Evolutionary conservation across 2,113 vertebrate genomes (phyloP).

Genomic region (Phocoena phocoena): DNA sequence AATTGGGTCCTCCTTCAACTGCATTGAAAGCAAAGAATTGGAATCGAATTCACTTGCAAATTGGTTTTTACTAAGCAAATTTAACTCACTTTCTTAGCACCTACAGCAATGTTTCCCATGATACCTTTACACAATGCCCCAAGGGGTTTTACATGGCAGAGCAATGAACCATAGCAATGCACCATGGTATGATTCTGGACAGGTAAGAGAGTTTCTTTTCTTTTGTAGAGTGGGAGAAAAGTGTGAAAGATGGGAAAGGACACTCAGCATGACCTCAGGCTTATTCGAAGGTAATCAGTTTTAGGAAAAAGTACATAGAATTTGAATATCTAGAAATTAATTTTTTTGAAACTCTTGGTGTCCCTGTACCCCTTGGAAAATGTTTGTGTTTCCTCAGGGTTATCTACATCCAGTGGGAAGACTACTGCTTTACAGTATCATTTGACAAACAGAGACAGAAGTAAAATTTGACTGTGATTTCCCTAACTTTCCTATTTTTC

Average conservation of each 20-base stretch:
- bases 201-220: background rate
- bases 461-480: background rate
- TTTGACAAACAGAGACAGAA: background rate
- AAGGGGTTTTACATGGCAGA: background rate
- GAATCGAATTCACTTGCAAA: conserved; percentile 5
- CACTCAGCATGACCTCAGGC: background rate
- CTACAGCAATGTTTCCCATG: background rate
- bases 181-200: background rate
- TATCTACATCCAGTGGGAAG: background rate
- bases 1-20: background rate
- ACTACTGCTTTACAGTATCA: background rate
- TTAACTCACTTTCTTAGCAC: background rate
- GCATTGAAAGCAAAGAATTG: background rate
- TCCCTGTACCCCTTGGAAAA: background rate
- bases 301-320: background rate
- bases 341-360: background rate
- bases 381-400: background rate
- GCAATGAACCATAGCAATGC: too few species aligned
- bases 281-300: background rate
- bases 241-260: background rate
- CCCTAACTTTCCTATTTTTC: background rate
- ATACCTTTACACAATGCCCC: background rate
- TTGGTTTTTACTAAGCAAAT: background rate
- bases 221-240: background rate
- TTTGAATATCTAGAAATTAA: background rate